Evolutionary conservation across 2,113 vertebrate species (phyloP).

Genomic region (Tragelaphus buxtoni): DNA sequence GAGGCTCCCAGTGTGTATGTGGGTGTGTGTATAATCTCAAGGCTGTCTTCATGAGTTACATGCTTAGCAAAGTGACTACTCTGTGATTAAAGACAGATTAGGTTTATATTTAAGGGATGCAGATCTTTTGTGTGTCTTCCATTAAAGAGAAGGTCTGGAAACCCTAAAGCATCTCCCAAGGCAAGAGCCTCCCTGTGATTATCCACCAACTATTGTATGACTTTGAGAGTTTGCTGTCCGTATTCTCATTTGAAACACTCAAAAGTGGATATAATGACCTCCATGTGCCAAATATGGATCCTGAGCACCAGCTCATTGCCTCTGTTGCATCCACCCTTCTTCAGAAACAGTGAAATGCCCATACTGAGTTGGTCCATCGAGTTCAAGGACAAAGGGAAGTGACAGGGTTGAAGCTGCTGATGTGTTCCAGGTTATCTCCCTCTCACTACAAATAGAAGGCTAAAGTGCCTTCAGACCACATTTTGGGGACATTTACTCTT

Average conservation of each 20-base stretch:
- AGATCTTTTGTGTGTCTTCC: not conserved
- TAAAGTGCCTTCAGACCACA: not conserved
- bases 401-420: not conserved
- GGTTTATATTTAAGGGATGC: not conserved
- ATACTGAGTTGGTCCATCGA: accelerated
- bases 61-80: not conserved
- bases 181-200: too few relatives aligned
- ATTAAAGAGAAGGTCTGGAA: not conserved
- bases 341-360: not conserved
- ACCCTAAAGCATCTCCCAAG: not conserved
- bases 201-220: not conserved
- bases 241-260: not conserved
- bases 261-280: not conserved
- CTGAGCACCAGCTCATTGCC: not conserved
- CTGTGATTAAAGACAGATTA: not conserved
- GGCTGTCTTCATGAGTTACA: not conserved
- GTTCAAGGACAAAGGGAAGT: not conserved
- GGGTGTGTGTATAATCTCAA: not conserved
- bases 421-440: not conserved
- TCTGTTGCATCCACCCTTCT: not conserved
- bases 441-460: too few relatives aligned
- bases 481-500: not conserved
- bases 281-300: not conserved
- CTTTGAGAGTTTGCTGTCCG: not conserved
- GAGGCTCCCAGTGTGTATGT: not conserved